Percentiles rank a stretch among this genome's conserved stretches.
phyloP scores from a whole-genome alignment of 1,140 invertebrate species.

The Globodera ellingtonae region DNA sequence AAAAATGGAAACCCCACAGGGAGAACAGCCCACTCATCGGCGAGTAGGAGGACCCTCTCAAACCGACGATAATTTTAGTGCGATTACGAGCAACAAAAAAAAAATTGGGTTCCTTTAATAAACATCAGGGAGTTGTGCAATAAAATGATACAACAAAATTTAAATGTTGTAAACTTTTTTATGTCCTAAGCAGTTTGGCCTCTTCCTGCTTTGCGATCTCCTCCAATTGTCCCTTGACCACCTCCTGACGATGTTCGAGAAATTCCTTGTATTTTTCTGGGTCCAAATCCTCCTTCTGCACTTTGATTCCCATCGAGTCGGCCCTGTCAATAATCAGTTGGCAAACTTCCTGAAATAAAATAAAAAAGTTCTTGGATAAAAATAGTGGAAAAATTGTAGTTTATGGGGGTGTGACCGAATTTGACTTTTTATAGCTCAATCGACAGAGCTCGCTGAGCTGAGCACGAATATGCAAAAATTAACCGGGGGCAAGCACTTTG shows the following conservation, averaged over 20 bases:
- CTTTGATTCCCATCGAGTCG: constrained; percentile 61
- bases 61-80: too few species aligned
- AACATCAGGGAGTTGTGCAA: background rate
- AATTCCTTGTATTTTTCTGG: constrained; percentile 82
- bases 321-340: constrained; percentile 39
- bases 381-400: too few species aligned
- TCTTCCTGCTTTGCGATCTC: constrained; percentile 82
- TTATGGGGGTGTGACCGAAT: too few species aligned
- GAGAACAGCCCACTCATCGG: background rate
- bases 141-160: background rate
- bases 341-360: constrained; percentile 49
- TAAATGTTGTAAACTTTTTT: background rate
- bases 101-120: too few species aligned
- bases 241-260: constrained; percentile 75
- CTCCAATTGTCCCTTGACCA: constrained; percentile 77
- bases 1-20: background rate
- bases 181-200: constrained; percentile 84
- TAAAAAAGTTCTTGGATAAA: constrained; percentile 70
- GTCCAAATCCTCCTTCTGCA: constrained; percentile 78
- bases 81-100: too few species aligned
- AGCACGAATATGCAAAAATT: too few species aligned
- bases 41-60: too few species aligned
- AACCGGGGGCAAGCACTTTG: too few species aligned
- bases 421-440: too few species aligned
- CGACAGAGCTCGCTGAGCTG: too few species aligned